Evolutionary conservation across 2,888 invertebrate genomes (phyloP), one percentile per base, ranked within the genome.

Genomic region (Scaptomyza reducta): DNA sequence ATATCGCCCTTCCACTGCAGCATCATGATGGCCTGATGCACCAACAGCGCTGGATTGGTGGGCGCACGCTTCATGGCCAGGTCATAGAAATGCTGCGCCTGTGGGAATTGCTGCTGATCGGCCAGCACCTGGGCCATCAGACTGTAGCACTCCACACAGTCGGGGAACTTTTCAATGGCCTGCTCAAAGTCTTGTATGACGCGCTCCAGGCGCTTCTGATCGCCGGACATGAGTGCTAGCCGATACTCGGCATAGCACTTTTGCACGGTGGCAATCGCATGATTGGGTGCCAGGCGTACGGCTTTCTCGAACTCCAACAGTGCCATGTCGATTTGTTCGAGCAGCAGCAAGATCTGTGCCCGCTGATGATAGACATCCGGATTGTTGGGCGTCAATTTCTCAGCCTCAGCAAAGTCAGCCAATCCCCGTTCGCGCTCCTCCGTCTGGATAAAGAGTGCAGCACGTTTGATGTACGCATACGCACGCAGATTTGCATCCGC

Each of bases 291-390:
- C 27, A 98, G 92, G 78, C 95, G 93, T 6, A 97, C 95, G 29
- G 97, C 96, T 89, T 94, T 96, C 51, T 96, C 94, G 92, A 98
- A 97, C 91, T 98, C 97, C 14, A 93, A 91, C 57, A 96, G 94
- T 0, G 98, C 98, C 75, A 96, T 95, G 49, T 95, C 95, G 80
- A 97, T 93, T 77, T 95, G 94, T 61, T 97, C 97, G 87, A 97
- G 92, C 49, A 98, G 92, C 70, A 98, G 92, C 89, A 96, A 94
- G 9, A 98, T 95, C 94, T 98, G 95, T 53, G 98, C 98, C 70
- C 98, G 93, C 89, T 99, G 98, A 90, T 98, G 97, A 91, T 96
- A 98, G 55, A 99, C 95, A 90, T 99, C 99, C 22, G 96, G 94
- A 90, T 96, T 97, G 33, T 95, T 93, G 0, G 97, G 94, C 82